These are phyloP conservation scores for Stichodactyla mertensii DNA, from an alignment of 64 coral and sea anemone species.

Conservation along the genomic window DNA sequence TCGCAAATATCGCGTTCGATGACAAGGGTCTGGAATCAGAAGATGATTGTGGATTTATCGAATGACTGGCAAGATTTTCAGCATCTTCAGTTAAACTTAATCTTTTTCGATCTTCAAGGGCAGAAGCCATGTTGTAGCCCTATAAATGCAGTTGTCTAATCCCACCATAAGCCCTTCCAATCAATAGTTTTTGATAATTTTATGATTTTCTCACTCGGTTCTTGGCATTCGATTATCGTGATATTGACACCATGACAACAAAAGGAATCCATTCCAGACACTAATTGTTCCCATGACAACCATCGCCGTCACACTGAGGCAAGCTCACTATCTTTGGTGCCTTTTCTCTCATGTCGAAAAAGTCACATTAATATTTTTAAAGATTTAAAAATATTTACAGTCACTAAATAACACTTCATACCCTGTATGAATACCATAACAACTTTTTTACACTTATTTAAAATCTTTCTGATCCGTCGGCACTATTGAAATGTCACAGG, in stretches of 20 bases:
- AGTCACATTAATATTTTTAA: too few relatives aligned
- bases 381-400: too few relatives aligned
- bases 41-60: neutral
- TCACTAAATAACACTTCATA: too few relatives aligned
- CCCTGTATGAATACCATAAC: too few relatives aligned
- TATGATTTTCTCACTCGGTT: neutral
- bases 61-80: neutral
- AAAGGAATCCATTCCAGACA: neutral
- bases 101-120: neutral
- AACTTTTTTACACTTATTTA: too few relatives aligned
- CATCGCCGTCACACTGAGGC: neutral
- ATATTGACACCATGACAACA: conserved; percentile 2
- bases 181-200: neutral
- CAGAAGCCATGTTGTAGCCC: neutral
- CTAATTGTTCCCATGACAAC: neutral
- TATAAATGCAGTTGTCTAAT: neutral
- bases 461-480: too few relatives aligned
- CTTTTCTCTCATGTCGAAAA: too few relatives aligned
- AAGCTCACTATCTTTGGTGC: neutral
- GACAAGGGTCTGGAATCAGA: neutral
- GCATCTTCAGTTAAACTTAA: neutral
- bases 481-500: too few relatives aligned
- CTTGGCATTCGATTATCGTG: neutral
- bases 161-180: conserved; percentile 10
- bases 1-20: neutral